phyloP scores from a whole-genome alignment of 2,113 vertebrate species.

The Kryptolebias marmoratus region DNA sequence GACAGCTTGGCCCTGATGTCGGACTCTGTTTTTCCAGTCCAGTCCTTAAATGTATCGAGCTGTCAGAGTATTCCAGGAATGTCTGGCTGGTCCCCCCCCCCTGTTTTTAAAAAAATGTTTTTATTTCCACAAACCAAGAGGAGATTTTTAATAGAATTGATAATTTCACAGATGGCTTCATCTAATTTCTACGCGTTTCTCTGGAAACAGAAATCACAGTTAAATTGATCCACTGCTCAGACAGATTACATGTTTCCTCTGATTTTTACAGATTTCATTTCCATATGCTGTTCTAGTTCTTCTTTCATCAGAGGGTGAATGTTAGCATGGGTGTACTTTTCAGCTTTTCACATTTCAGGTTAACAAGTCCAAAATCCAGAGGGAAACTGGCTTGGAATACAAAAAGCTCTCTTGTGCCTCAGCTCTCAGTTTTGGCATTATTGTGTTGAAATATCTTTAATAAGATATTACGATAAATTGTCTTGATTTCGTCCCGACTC shows the following conservation, averaged over 20 bases:
- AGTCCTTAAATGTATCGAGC: constrained; percentile 86
- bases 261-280: constrained; percentile 31
- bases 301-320: constrained; percentile 26
- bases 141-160: constrained; percentile 60
- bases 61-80: constrained; percentile 92
- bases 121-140: constrained; percentile 76
- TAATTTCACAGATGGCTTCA: constrained; percentile 48
- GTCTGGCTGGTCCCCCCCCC: constrained; percentile 84
- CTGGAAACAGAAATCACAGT: constrained; percentile 35
- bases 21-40: constrained; percentile 90
- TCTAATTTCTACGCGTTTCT: constrained; percentile 31
- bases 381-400: constrained; percentile 42
- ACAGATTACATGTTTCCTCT: constrained; percentile 34
- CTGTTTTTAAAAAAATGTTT: constrained; percentile 76
- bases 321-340: constrained; percentile 36
- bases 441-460: constrained; percentile 54
- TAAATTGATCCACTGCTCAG: constrained; percentile 22
- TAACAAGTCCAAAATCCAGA: constrained; percentile 27
- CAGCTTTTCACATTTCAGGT: constrained; percentile 24
- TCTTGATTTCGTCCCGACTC: constrained; percentile 66
- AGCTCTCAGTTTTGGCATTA: constrained; percentile 42
- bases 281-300: constrained; percentile 23
- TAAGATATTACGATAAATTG: constrained; percentile 66
- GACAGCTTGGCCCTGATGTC: constrained; percentile 88
- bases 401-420: constrained; percentile 49